Percentiles rank a stretch among this genome's conserved stretches.
phyloP scores from a whole-genome alignment of 2,113 vertebrate genomes.

The Rhinoderma darwinii region DNA sequence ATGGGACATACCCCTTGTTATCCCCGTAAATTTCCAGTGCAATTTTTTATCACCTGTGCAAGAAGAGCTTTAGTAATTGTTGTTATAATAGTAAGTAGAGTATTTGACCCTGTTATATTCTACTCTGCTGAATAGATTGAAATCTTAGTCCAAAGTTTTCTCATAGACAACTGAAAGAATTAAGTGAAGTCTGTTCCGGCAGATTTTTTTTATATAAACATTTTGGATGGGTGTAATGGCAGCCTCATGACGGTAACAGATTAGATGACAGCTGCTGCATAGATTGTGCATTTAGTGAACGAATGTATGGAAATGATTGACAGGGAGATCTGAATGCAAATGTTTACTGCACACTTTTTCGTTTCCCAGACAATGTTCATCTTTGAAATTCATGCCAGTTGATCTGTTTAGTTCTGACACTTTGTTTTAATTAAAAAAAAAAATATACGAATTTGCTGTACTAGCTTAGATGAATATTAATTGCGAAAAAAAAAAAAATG shows the following conservation, averaged over 20 bases:
- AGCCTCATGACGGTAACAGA: conserved; percentile 15
- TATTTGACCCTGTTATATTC: not conserved
- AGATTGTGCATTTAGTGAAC: not conserved
- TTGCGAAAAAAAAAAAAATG: no score
- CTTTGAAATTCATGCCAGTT: not conserved
- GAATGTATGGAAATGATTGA: conserved; percentile 15
- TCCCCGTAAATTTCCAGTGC: not conserved
- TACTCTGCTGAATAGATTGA: not conserved
- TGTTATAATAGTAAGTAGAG: not conserved
- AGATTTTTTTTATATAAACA: conserved; percentile 5
- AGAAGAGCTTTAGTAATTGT: not conserved
- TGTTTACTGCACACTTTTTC: not conserved
- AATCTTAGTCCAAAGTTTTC: not conserved
- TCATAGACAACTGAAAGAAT: not conserved
- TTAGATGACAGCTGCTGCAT: conserved; percentile 13
- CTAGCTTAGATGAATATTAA: no score
- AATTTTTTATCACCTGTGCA: not conserved
- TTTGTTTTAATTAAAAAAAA: no score
- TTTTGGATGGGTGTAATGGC: not conserved
- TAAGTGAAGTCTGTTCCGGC: not conserved
- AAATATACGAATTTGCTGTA: no score
- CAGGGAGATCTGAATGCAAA: not conserved
- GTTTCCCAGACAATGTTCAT: not conserved
- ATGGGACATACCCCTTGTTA: not conserved
- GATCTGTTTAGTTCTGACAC: not conserved